Percentiles rank a stretch among this genome's conserved stretches.
Evolutionary conservation across 2,888 invertebrate genomes (phyloP).

Genomic region (Panzeria rudis): DNA sequence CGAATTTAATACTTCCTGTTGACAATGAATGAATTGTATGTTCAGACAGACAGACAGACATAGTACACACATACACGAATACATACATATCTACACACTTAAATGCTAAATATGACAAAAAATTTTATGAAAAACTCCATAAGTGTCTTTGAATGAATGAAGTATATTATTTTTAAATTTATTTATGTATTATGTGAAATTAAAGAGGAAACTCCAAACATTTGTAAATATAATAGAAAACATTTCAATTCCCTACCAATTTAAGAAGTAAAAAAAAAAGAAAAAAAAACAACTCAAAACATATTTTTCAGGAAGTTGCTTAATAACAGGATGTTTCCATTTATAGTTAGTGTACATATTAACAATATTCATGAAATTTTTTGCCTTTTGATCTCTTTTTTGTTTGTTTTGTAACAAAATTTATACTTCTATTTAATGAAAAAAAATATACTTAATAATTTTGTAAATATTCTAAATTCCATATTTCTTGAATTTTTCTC

Average conservation of each 20-base stretch:
- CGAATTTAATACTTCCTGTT: conserved; percentile 64
- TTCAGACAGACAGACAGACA: background rate
- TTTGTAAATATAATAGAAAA: conserved; percentile 29
- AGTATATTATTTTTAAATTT: conserved; percentile 19
- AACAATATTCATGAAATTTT: conserved; percentile 6
- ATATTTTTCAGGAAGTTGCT: conserved; percentile 21
- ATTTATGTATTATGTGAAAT: conserved; percentile 14
- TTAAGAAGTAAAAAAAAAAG: background rate
- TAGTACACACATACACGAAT: background rate
- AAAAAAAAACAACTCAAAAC: background rate
- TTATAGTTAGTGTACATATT: background rate
- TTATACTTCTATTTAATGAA: background rate
- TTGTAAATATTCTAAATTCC: no score
- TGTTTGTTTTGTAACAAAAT: background rate
- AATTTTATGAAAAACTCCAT: conserved; percentile 28
- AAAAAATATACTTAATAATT: no score
- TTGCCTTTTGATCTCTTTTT: conserved; percentile 1
- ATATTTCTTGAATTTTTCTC: no score
- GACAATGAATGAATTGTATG: conserved; percentile 44
- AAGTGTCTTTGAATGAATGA: conserved; percentile 20
- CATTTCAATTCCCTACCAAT: conserved; percentile 13
- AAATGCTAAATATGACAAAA: background rate
- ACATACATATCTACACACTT: background rate
- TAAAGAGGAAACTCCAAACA: conserved; percentile 34
- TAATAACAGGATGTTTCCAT: conserved; percentile 29